Base-by-base conservation (phyloP, 2,888 invertebrate species). In the Aromia moschata region DNA sequence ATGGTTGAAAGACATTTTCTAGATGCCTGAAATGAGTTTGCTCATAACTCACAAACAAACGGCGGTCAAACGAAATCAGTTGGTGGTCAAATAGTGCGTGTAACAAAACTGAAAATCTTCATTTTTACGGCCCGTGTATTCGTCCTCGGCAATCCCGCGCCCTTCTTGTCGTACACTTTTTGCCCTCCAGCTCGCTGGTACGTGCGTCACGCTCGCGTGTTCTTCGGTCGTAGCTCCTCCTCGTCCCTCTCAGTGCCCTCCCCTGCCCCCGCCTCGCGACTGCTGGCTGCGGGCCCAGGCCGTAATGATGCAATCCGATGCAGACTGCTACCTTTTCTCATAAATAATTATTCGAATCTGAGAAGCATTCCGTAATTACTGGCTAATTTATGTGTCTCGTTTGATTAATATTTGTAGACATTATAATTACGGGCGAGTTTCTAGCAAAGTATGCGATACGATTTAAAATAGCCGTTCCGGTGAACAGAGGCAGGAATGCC, bases 321-420 rank as follows among this genome's bases (percentile, higher is more conserved):
- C 55, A 55, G 55, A 55, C 49, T 44, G 59, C 51, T 51, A 44
- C 55, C 51, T 60, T 55, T 52, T 55, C 56, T 37, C 60, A 56
- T 56, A 60, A 56, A 60, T 56, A 53, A 56, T 60, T 56, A 53
- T 49, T 58, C 38, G 53, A 18, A 56, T 52, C 53, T 25, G 47
- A 55, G 57, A 53, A 53, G 49, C 46, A 56, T 57, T 57, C 54
- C 25, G 49, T 58, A 59, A 60, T 60, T 59, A 55, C 40, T 33
- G 44, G 43, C 45, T 60, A 61, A 59, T 62, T 45, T 56, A 52
- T 54, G 54, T 54, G 55, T 59, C 62, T 62, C 54, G 56, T 65
- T 62, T 60, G 64, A 65, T 65, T 65, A 62, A 65, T 65, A 65
- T 62, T 59, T 56, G 55, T 56, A 58, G 64, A 60, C 62, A 62